Evolutionary conservation across 2,113 vertebrate genomes (phyloP).

Genomic region (Pedionomus torquatus): DNA sequence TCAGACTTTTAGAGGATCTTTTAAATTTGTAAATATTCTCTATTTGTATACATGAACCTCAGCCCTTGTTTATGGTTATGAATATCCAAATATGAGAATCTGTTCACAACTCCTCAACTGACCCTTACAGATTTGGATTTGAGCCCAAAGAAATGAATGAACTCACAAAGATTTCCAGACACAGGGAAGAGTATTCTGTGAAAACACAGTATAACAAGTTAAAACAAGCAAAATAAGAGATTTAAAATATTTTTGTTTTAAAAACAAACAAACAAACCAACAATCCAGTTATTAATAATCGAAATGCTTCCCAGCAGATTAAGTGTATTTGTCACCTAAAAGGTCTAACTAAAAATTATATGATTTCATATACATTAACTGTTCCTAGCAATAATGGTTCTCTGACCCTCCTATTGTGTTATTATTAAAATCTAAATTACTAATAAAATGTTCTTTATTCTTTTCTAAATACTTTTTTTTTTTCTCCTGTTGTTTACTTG

Average conservation of each 20-base stretch:
- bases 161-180: neutral
- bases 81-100: neutral
- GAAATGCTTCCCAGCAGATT: neutral
- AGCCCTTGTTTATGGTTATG: neutral
- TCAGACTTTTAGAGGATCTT: neutral
- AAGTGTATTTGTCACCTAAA: neutral
- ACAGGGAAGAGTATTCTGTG: neutral
- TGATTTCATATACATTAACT: neutral
- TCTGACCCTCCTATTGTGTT: neutral
- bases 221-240: rapidly evolving
- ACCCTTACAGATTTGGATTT: neutral
- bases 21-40: neutral
- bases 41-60: neutral
- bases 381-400: neutral
- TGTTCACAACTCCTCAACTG: neutral
- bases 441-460: neutral
- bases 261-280: too few relatives aligned
- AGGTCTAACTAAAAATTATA: neutral
- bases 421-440: neutral
- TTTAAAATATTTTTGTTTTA: too few relatives aligned
- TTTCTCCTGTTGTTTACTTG: neutral
- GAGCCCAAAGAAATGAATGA: neutral
- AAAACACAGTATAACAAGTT: neutral
- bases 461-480: neutral
- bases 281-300: neutral